Conservation (phyloP, 2,113 vertebrate genomes). For the Pollachius pollachius region DNA sequence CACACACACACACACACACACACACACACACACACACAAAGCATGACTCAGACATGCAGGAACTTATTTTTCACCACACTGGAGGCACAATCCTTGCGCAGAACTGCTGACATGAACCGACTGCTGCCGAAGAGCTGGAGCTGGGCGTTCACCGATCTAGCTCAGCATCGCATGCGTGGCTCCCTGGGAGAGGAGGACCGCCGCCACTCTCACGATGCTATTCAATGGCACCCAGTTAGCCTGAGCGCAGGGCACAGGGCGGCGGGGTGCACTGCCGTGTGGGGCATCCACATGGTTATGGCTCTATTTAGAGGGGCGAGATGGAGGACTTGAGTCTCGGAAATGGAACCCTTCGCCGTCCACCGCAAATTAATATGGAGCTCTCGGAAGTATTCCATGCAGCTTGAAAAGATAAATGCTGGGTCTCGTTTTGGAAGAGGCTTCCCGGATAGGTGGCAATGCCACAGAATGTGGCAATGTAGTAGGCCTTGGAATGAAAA, state of each 20-base stretch:
- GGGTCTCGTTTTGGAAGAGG: no score
- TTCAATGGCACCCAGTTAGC: slow-evolving; percentile 27
- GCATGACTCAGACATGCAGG: slow-evolving; percentile 59
- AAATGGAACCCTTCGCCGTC: no score
- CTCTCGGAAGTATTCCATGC: no score
- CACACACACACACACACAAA: not conserved
- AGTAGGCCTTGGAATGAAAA: no score
- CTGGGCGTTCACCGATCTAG: slow-evolving; percentile 47
- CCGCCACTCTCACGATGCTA: slow-evolving; percentile 37
- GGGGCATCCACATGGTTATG: slow-evolving; percentile 15
- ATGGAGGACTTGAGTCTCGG: slow-evolving; percentile 13
- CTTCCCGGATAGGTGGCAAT: no score
- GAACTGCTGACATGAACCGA: slow-evolving; percentile 63
- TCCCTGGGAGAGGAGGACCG: slow-evolving; percentile 30
- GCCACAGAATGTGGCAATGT: no score
- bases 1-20: slow-evolving; percentile 13
- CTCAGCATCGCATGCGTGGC: slow-evolving; percentile 42
- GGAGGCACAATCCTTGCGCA: slow-evolving; percentile 52
- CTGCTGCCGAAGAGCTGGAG: slow-evolving; percentile 39
- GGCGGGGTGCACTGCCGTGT: not conserved
- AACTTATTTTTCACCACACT: slow-evolving; percentile 64
- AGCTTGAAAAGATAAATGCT: no score
- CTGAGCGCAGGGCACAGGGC: slow-evolving; percentile 19
- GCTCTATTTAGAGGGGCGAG: slow-evolving; percentile 10
- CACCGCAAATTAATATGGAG: no score